Evolutionary conservation across 2,888 invertebrate genomes (phyloP).

Genomic region (Ichneumon xanthorius): DNA sequence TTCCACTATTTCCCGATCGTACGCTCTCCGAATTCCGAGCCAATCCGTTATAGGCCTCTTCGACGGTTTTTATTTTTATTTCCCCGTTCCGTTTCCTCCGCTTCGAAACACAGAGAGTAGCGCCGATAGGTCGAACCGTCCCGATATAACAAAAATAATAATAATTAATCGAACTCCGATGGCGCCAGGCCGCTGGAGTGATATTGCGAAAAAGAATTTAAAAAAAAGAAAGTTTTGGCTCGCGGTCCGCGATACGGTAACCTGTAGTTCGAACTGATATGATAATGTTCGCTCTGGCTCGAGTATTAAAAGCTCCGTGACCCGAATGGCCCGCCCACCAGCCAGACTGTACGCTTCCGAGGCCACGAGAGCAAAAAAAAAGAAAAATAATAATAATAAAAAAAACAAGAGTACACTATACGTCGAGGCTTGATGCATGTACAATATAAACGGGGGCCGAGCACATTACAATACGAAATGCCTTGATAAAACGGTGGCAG

Average conservation of each 20-base stretch:
- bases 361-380: constrained; percentile 24
- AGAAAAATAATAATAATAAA: constrained; percentile 10
- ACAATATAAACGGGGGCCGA: constrained; percentile 57
- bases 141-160: constrained; percentile 27
- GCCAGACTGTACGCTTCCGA: constrained; percentile 51
- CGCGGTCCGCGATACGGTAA: constrained; percentile 39
- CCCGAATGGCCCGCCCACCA: constrained; percentile 67
- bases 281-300: constrained; percentile 60
- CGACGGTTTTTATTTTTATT: constrained; percentile 7
- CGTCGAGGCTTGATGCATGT: constrained; percentile 46
- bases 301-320: constrained; percentile 66
- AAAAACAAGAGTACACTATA: constrained; percentile 24
- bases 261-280: constrained; percentile 33
- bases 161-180: constrained; percentile 65
- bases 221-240: constrained; percentile 42
- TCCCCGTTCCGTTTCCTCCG: background rate
- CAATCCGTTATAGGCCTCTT: constrained; percentile 31
- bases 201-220: constrained; percentile 54
- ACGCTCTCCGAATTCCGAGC: constrained; percentile 20
- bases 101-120: background rate
- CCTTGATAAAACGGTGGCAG: constrained; percentile 72
- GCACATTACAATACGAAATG: constrained; percentile 72
- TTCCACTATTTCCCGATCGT: constrained; percentile 31
- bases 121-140: background rate
- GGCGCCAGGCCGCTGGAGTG: constrained; percentile 15